phyloP scores from a whole-genome alignment of 2,888 invertebrate species.

The Neoascia interrupta region DNA sequence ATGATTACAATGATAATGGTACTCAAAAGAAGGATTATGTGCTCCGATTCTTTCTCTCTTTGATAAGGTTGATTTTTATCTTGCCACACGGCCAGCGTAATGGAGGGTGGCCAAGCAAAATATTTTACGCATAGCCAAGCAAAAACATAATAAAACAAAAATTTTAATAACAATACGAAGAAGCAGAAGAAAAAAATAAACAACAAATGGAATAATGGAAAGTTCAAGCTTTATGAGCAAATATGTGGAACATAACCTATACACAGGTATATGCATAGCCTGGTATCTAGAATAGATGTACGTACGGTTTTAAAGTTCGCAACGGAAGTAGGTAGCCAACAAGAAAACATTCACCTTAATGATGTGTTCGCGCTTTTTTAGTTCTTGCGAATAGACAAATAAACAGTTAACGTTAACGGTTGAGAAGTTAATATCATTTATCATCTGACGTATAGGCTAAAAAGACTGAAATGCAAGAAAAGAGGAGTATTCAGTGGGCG shows the following conservation, averaged over 20 bases:
- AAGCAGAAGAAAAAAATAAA: slow-evolving; percentile 14
- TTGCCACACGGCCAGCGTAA: too few relatives aligned
- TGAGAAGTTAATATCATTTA: slow-evolving; percentile 36
- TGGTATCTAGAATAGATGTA: neutral
- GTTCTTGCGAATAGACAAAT: slow-evolving; percentile 32
- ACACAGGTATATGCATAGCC: slow-evolving; percentile 19
- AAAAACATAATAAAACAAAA: slow-evolving; percentile 31
- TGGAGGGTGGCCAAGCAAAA: too few relatives aligned
- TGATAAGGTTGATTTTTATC: too few relatives aligned
- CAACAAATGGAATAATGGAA: slow-evolving; percentile 27
- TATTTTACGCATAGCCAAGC: slow-evolving; percentile 20
- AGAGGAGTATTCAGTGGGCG: neutral
- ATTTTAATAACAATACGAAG: too few relatives aligned
- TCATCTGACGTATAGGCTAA: slow-evolving; percentile 17
- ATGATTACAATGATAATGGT: slow-evolving; percentile 8
- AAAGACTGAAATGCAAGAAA: neutral
- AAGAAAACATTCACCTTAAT: slow-evolving; percentile 52
- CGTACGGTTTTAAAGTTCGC: slow-evolving; percentile 29
- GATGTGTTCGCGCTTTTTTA: slow-evolving; percentile 16
- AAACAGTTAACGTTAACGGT: slow-evolving; percentile 34
- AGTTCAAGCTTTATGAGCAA: slow-evolving; percentile 42
- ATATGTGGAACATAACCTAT: slow-evolving; percentile 40
- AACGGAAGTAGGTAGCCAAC: slow-evolving; percentile 51
- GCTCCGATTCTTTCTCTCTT: slow-evolving; percentile 36
- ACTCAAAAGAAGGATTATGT: slow-evolving; percentile 21